A percentile compares a stretch with the other conserved stretches of the same genome.
phyloP scores from a whole-genome alignment of 2,797 vertebrate genomes.

The Acipenser oxyrinchus region DNA sequence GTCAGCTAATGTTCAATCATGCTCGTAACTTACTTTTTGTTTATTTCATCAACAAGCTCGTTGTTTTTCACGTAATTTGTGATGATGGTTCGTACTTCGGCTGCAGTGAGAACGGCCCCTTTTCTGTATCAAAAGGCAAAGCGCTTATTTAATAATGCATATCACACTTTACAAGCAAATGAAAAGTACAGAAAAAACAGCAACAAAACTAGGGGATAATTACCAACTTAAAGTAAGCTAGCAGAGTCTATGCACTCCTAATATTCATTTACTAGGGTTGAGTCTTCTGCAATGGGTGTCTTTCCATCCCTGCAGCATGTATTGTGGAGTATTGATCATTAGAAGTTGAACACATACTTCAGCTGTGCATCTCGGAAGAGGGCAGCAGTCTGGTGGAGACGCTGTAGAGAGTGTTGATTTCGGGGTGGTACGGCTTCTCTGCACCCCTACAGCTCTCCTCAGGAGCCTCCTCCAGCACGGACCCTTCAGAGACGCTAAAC shows the following conservation, averaged over 20 bases:
- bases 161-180: no score
- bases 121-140: slow-evolving; percentile 58
- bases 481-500: slow-evolving; percentile 61
- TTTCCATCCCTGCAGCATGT: slow-evolving; percentile 16
- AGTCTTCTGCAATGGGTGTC: neutral
- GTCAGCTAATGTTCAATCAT: neutral
- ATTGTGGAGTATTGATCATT: slow-evolving; percentile 14
- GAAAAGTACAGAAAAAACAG: no score
- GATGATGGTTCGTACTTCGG: slow-evolving; percentile 73
- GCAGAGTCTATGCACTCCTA: no score
- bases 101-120: slow-evolving; percentile 66
- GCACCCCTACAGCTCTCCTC: slow-evolving; percentile 41
- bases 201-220: no score
- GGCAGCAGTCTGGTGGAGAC: slow-evolving; percentile 73
- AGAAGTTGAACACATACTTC: slow-evolving; percentile 53
- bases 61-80: slow-evolving; percentile 83
- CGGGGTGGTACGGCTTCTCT: slow-evolving; percentile 69
- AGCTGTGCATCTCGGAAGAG: slow-evolving; percentile 80
- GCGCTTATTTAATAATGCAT: no score
- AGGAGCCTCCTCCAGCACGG: slow-evolving; percentile 25
- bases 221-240: no score
- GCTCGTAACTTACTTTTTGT: slow-evolving; percentile 76
- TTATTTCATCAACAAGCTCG: slow-evolving; percentile 74
- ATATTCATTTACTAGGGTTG: no score
- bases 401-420: slow-evolving; percentile 77